Evolutionary conservation across 2,797 vertebrate genomes (phyloP).

Genomic region (Lithobates sylvaticus): DNA sequence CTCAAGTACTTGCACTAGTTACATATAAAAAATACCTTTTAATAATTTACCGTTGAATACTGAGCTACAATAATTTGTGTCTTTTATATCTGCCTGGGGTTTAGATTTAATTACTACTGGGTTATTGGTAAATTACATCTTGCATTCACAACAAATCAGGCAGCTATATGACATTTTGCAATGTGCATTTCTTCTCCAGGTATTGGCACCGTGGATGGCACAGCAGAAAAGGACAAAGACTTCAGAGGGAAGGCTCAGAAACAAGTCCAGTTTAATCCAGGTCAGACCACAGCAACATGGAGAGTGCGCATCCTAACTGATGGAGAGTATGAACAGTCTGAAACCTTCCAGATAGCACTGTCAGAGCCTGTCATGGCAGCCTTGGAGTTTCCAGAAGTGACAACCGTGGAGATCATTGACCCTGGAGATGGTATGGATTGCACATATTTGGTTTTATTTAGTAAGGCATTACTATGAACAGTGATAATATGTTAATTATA

Average conservation of each 20-base stretch:
- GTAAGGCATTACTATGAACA: too few species aligned
- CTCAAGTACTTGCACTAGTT: too few species aligned
- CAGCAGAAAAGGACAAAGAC: constrained; percentile 87
- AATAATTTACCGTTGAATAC: too few species aligned
- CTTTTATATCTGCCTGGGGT: too few species aligned
- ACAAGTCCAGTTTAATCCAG: constrained; percentile 95
- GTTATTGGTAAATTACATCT: too few species aligned
- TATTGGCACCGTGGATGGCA: constrained; percentile 87
- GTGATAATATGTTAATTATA: not conserved
- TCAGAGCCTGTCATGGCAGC: constrained; percentile 91
- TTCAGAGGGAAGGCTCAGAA: constrained; percentile 90
- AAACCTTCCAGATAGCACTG: constrained; percentile 90
- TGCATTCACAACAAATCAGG: not conserved
- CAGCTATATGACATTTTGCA: not conserved
- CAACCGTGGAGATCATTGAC: constrained; percentile 91
- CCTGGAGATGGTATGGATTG: constrained; percentile 84
- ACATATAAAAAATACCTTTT: too few species aligned
- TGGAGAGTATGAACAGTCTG: constrained; percentile 84
- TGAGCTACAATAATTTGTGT: too few species aligned
- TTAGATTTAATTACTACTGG: too few species aligned
- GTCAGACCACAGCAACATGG: constrained; percentile 89
- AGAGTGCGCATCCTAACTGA: constrained; percentile 84
- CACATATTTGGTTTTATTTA: too few species aligned
- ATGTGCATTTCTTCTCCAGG: constrained; percentile 74
- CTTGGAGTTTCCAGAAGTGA: constrained; percentile 83